phyloP scores from a whole-genome alignment of 2,113 vertebrate genomes.

The Engraulis encrasicolus region DNA sequence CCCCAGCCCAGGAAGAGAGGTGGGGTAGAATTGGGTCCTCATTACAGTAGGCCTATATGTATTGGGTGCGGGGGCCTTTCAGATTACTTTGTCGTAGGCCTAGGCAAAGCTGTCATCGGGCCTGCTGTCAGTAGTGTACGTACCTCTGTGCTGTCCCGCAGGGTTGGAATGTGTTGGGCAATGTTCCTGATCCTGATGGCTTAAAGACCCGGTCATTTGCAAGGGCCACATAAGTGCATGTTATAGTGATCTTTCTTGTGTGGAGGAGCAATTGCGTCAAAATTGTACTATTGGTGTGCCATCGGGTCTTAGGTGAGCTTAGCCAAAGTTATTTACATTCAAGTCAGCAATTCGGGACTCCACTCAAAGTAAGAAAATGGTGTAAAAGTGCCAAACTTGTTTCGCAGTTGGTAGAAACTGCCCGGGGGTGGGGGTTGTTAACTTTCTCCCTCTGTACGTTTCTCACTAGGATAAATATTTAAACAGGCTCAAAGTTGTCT shows the following conservation, averaged over 20 bases:
- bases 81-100: no score
- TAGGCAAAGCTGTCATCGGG: no score
- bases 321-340: neutral
- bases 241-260: slow-evolving; percentile 17
- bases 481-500: slow-evolving; percentile 9
- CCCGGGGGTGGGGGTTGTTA: neutral
- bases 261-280: neutral
- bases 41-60: no score
- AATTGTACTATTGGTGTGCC: neutral
- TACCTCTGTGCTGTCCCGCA: neutral
- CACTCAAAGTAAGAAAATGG: neutral
- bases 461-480: slow-evolving; percentile 2
- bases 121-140: no score
- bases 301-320: slow-evolving; percentile 11
- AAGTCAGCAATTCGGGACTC: neutral
- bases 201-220: neutral
- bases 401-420: neutral
- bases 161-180: slow-evolving; percentile 5
- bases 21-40: no score
- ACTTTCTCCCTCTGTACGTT: neutral
- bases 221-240: slow-evolving; percentile 14
- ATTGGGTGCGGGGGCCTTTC: no score
- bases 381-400: neutral
- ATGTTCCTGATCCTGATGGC: neutral
- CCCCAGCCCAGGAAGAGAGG: no score